Base-by-base conservation (phyloP, 2,113 vertebrate species). In the Plectropomus leopardus region DNA sequence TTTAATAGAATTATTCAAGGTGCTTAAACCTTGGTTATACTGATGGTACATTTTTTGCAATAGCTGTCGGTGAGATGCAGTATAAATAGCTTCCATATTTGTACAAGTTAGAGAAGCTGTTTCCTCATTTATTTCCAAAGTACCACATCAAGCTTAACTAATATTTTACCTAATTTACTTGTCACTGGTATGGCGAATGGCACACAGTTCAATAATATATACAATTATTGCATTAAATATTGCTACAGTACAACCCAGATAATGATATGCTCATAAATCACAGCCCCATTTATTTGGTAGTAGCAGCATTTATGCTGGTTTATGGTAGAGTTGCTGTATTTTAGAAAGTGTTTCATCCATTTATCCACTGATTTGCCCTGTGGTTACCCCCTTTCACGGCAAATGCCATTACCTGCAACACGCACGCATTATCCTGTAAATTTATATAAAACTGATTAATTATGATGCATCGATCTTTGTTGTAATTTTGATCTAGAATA, bases 201-300 rank as follows among this genome's bases (percentile, higher is more conserved):
- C 14, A 63, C 32, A 36, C 24, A 34, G 68, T 59, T 42, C 15
- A 32, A 65, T 40, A 47, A 4, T 53, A 54, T 48, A 32, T 32
- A 19, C 42, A 72, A 23, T 72, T 42, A 58, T 28, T 67, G 64
- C 40, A 58, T 78, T 72, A 50, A 47, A 65, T 32, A 42, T 58
- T 58, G 44, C 23, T 28, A 26, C 40, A 75, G 17, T 30, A n/a
- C 44, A 63, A 47, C 51, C 1, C 11, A 51, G 64, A 73, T 59
- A 48, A 74, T 48, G 17, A 11, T 48, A 16, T 21, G 53, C 57
- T 71, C 70, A 51, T 80, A 55, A 84, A 82, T 76, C 68, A 76
- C 24, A 34, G 54, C 24, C n/a, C 9, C 32, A n/a, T 66, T 69
- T 79, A 42, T 71, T 65, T 66, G 21, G 64, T 44, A 21, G 45